Evolutionary conservation across 2,113 vertebrate species (phyloP).

Genomic region (Engystomops pustulosus): DNA sequence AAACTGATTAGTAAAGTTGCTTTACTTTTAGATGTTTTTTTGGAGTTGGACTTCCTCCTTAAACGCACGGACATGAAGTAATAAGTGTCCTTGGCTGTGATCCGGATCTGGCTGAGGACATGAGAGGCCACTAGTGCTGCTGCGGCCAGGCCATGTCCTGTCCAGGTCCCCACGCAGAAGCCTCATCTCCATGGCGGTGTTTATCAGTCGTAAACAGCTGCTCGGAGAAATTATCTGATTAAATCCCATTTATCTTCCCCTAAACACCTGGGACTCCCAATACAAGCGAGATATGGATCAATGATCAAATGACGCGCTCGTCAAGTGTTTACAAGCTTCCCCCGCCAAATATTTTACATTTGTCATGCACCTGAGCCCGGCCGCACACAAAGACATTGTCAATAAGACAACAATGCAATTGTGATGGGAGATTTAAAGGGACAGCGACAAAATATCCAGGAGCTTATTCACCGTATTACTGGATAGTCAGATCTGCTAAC

Average conservation of each 20-base stretch:
- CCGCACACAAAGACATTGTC: no score
- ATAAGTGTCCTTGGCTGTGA: not conserved
- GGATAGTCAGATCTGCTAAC: not conserved
- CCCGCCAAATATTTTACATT: conserved; percentile 9
- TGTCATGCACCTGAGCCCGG: not conserved
- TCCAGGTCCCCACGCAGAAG: not conserved
- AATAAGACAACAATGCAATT: not conserved
- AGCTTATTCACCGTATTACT: not conserved
- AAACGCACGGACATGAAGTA: not conserved
- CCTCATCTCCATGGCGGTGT: not conserved
- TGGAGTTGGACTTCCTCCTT: not conserved
- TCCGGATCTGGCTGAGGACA: not conserved
- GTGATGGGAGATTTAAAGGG: no score
- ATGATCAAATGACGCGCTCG: not conserved
- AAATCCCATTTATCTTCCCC: conserved; percentile 19
- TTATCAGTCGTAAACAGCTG: conserved; percentile 16
- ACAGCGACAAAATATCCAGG: not conserved
- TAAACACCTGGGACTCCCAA: conserved; percentile 9
- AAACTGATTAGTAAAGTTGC: not conserved
- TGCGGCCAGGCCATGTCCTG: conserved; percentile 9
- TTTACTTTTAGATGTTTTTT: no score
- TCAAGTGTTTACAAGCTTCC: not conserved
- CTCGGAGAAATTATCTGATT: not conserved
- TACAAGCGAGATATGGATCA: not conserved
- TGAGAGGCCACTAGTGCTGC: not conserved